Base-by-base conservation (phyloP, 23 tunicate genomes). In the Pegea sp. region DNA sequence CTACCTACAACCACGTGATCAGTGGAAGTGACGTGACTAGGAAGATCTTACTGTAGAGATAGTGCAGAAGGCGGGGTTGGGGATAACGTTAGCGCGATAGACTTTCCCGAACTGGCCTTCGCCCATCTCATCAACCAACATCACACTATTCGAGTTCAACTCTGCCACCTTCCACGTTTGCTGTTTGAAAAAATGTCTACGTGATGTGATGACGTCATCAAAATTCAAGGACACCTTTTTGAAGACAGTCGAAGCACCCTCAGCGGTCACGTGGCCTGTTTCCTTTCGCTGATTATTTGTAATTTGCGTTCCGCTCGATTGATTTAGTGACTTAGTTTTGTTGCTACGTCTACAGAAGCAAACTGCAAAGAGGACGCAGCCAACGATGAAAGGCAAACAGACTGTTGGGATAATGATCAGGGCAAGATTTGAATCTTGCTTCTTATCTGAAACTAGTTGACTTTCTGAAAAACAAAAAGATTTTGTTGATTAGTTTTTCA, bases 21-120 rank as follows among this genome's bases (percentile, higher is more conserved):
- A 8, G 11, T 38, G 46, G 16, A 16, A 8, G 11, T 38, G 11
- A 11, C 13, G 46, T 11, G 46, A 11, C 16, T 38, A 8, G 11
- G 11, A 38, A 16, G 16, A 38, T 38, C 74, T 74, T 54, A 84
- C 95, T 27, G 81, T 67, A 63, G 62, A 84, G 31, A 68, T 84
- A 1, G 95, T 62, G 72, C 66, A 64, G 76, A 60, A 84, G 21
- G 33, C 61, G 23, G 72, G 61, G 61, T 84, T 84, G 7, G 80
- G 74, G 8, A 71, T 32, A 19, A 84, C 46, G 31, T 74, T 70
- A 18, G 72, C 84, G 58, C 54, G 73, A 72, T 74, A 84, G 1
- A 84, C 76, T 68, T 84, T 84, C 28, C 95, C 95, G 52, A 54
- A 84, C 29, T 62, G 67, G 18, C 95, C 74, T 59, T 84, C 84